These are phyloP conservation scores for Pseudomyrmex dendroicus DNA, from an alignment of 1,140 invertebrate genomes.

Conservation along the genomic window DNA sequence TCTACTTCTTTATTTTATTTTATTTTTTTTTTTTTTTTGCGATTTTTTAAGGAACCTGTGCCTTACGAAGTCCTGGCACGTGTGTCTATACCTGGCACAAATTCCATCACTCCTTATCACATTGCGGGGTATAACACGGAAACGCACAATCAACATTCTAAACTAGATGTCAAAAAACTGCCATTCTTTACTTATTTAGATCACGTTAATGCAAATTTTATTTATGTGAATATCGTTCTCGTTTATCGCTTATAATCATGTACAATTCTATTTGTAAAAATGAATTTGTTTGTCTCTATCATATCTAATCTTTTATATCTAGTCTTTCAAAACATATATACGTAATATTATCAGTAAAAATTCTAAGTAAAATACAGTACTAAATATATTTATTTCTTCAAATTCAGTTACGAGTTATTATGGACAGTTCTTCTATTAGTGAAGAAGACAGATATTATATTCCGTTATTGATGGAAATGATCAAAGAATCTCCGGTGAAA, in stretches of 20 bases:
- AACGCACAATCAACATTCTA: slow-evolving; percentile 84
- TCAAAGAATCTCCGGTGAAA: slow-evolving; percentile 89
- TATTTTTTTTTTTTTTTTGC: background rate
- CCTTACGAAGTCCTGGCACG: slow-evolving; percentile 89
- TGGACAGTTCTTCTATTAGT: slow-evolving; percentile 90
- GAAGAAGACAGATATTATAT: slow-evolving; percentile 89
- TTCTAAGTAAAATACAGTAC: background rate
- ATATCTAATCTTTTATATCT: slow-evolving; percentile 76
- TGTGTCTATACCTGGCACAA: slow-evolving; percentile 89
- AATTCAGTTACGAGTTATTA: slow-evolving; percentile 88
- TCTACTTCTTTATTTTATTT: no score
- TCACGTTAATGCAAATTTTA: slow-evolving; percentile 93
- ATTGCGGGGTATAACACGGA: slow-evolving; percentile 87
- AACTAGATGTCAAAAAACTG: slow-evolving; percentile 88
- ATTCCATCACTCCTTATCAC: slow-evolving; percentile 89
- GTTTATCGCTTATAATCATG: slow-evolving; percentile 84
- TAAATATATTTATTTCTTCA: background rate
- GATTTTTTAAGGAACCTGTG: slow-evolving; percentile 85
- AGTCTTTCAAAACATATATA: slow-evolving; percentile 73
- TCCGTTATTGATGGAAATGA: slow-evolving; percentile 89
- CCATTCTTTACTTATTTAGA: slow-evolving; percentile 92
- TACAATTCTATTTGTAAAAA: no score
- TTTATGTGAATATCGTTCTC: slow-evolving; percentile 89
- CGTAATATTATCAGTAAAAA: slow-evolving; percentile 13
- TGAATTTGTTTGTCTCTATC: no score